These are phyloP conservation scores for Betta splendens DNA, from an alignment of 2,797 vertebrate species.

Conservation along the genomic window DNA sequence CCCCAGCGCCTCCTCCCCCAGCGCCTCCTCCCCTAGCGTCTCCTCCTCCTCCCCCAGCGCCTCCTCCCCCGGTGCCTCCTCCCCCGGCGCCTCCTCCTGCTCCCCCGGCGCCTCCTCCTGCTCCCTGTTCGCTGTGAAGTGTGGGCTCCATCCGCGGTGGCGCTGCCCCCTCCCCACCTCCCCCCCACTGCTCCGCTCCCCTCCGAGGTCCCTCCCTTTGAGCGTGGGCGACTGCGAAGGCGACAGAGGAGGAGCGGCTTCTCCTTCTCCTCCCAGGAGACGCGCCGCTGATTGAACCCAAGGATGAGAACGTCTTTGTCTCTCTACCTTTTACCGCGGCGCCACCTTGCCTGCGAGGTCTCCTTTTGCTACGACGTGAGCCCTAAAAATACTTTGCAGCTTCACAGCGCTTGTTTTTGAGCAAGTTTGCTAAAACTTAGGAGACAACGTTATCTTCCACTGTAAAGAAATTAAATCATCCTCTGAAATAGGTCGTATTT, in stretches of 20 bases:
- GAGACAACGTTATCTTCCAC: constrained; percentile 25
- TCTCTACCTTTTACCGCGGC: constrained; percentile 60
- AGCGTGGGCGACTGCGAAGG: constrained; percentile 65
- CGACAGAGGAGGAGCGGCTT: constrained; percentile 68
- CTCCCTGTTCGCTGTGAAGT: constrained; percentile 61
- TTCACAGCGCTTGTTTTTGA: constrained; percentile 17
- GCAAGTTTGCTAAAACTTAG: constrained; percentile 57
- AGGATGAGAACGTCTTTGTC: constrained; percentile 58
- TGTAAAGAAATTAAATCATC: constrained; percentile 34
- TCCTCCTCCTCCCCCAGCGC: constrained; percentile 52
- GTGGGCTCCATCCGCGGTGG: constrained; percentile 47
- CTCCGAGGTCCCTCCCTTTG: constrained; percentile 73
- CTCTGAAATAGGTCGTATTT: constrained; percentile 23
- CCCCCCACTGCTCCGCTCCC: constrained; percentile 62
- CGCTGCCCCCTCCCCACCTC: constrained; percentile 34
- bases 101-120: constrained; percentile 60
- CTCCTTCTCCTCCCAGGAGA: constrained; percentile 64
- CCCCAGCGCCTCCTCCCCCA: constrained; percentile 46
- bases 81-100: constrained; percentile 44
- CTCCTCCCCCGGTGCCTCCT: no score
- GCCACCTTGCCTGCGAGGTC: constrained; percentile 68
- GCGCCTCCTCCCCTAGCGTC: constrained; percentile 63
- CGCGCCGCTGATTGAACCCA: constrained; percentile 60
- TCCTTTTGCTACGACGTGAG: constrained; percentile 26
- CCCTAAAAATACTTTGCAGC: constrained; percentile 44